These are phyloP conservation scores for Vanessa tameamea DNA, from an alignment of 1,140 invertebrate species.

Conservation along the genomic window DNA sequence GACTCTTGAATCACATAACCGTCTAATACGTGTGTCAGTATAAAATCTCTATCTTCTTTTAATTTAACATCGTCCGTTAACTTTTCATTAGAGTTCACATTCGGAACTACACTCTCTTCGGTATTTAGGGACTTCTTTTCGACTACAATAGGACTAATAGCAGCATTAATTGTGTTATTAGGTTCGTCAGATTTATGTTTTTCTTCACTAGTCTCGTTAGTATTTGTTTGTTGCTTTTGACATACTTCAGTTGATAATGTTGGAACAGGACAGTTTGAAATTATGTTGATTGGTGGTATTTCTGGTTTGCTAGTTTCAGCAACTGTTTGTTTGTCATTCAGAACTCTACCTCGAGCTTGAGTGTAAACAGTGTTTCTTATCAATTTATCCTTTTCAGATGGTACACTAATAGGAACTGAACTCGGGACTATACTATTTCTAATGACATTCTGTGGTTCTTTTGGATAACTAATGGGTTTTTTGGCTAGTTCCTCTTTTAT, in stretches of 20 bases:
- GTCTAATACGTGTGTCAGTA: slow-evolving; percentile 70
- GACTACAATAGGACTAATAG: not conserved
- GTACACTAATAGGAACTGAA: slow-evolving; percentile 4
- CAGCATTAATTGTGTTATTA: not conserved
- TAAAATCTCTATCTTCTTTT: slow-evolving; percentile 54
- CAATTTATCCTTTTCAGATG: slow-evolving; percentile 61
- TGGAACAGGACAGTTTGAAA: slow-evolving; percentile 4
- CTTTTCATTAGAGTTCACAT: slow-evolving; percentile 2
- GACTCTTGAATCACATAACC: slow-evolving; percentile 75
- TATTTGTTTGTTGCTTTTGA: not conserved
- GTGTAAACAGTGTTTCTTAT: slow-evolving; percentile 72
- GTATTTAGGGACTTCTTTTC: slow-evolving; percentile 10
- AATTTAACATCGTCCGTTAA: slow-evolving; percentile 37
- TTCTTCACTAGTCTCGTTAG: not conserved
- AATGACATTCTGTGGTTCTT: slow-evolving; percentile 33
- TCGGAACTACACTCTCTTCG: not conserved
- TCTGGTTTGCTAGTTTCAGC: slow-evolving; percentile 30
- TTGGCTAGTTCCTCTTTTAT: slow-evolving; percentile 47
- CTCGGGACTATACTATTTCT: slow-evolving; percentile 20
- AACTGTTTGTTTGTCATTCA: slow-evolving; percentile 48
- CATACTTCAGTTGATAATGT: not conserved
- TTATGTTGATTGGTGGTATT: slow-evolving; percentile 4
- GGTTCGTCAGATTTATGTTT: not conserved
- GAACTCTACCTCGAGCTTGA: slow-evolving; percentile 64
- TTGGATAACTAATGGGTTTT: slow-evolving; percentile 25